These are phyloP conservation scores for Tipula helvola DNA, from an alignment of 2,888 invertebrate genomes.

Conservation along the genomic window DNA sequence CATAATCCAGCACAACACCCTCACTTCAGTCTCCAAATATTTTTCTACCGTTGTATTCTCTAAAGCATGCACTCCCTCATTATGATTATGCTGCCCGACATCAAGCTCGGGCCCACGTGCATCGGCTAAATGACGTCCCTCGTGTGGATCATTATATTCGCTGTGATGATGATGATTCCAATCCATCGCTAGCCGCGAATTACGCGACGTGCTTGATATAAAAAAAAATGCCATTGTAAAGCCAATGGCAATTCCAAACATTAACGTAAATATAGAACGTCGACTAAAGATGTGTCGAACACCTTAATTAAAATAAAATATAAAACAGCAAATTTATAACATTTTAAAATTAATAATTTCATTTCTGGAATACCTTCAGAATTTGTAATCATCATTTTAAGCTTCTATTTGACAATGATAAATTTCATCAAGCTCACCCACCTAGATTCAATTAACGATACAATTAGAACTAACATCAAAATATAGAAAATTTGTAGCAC, in stretches of 20 bases:
- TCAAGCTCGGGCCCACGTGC: constrained; percentile 34
- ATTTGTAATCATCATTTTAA: neutral
- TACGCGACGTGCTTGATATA: constrained; percentile 23
- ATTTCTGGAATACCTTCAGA: neutral
- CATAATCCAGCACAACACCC: constrained; percentile 95
- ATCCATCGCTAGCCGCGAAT: constrained; percentile 24
- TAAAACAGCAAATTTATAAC: neutral
- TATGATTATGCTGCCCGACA: constrained; percentile 31
- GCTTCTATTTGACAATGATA: neutral
- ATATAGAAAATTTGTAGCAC: too few relatives aligned
- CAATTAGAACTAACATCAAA: neutral
- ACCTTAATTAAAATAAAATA: neutral
- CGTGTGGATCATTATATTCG: constrained; percentile 33
- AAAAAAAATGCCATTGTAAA: constrained; percentile 34
- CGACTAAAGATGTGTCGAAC: constrained; percentile 12
- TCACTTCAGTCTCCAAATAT: constrained; percentile 58
- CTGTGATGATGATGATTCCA: constrained; percentile 18
- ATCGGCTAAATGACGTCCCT: constrained; percentile 33
- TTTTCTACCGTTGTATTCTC: constrained; percentile 59
- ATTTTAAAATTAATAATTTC: neutral
- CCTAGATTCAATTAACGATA: neutral
- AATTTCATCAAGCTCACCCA: neutral
- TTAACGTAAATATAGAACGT: constrained; percentile 30
- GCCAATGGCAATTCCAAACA: constrained; percentile 32
- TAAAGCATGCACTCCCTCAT: constrained; percentile 56